phyloP scores from a whole-genome alignment of 1,140 invertebrate species.

The Ladona fulva region DNA sequence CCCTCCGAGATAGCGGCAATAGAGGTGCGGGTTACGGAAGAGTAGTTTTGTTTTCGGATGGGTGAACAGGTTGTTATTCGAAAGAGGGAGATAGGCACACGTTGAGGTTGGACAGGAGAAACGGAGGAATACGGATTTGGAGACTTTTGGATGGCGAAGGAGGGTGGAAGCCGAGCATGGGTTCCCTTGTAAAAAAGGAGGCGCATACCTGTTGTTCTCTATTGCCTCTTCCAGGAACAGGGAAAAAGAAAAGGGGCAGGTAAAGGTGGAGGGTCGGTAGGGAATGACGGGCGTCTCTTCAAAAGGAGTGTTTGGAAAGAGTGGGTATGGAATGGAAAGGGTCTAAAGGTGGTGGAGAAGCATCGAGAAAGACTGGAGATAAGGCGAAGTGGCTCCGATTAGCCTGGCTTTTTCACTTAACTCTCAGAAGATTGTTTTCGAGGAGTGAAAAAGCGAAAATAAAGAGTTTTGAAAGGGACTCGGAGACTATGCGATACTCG shows the following conservation, averaged over 20 bases:
- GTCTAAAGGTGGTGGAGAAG: not conserved
- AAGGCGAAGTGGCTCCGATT: not conserved
- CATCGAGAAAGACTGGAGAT: not conserved
- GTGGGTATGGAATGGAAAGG: not conserved
- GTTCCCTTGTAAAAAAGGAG: not conserved
- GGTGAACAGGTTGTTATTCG: too few relatives aligned
- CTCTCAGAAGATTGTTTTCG: slow-evolving; percentile 1
- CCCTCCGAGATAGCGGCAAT: too few relatives aligned
- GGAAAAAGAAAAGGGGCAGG: slow-evolving; percentile 4
- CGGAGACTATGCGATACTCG: too few relatives aligned
- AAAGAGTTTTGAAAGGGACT: too few relatives aligned
- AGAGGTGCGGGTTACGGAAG: too few relatives aligned
- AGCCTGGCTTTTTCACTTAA: not conserved
- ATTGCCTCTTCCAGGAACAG: not conserved
- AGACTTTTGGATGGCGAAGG: not conserved
- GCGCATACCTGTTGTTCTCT: not conserved
- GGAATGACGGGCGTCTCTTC: not conserved
- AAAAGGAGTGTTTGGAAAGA: not conserved
- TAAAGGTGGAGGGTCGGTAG: not conserved
- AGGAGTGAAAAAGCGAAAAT: not conserved
- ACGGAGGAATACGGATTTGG: not conserved
- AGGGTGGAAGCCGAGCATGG: not conserved
- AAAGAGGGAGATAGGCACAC: not conserved
- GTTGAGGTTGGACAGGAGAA: not conserved
- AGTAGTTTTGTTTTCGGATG: not conserved